phyloP scores from a whole-genome alignment of 1,140 invertebrate genomes.

The Drosophila kepulauana region DNA sequence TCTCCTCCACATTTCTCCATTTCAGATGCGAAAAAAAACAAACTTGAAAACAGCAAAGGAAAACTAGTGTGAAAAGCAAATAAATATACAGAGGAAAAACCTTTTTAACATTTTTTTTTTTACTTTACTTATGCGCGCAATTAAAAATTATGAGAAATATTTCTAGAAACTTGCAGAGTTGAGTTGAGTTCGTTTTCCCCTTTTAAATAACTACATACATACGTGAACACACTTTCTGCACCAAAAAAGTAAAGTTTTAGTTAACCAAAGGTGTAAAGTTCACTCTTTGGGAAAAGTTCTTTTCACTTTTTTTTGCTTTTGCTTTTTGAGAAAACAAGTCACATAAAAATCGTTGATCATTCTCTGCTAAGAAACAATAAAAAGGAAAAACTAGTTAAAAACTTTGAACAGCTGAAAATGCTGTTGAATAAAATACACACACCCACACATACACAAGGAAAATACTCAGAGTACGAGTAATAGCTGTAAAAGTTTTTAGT shows the following conservation, averaged over 20 bases:
- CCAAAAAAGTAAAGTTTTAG: constrained; percentile 17
- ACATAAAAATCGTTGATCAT: constrained; percentile 56
- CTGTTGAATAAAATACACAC: constrained; percentile 34
- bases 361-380: constrained; percentile 36
- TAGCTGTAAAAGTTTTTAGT: constrained; percentile 15
- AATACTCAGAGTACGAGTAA: neutral
- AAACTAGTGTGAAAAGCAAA: constrained; percentile 49
- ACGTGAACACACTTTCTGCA: neutral
- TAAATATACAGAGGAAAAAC: constrained; percentile 30
- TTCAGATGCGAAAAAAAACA: neutral
- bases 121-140: constrained; percentile 45
- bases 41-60: neutral
- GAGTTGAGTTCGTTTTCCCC: neutral
- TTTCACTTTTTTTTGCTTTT: too few species aligned
- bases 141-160: constrained; percentile 74
- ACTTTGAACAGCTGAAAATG: constrained; percentile 29
- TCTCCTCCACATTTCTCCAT: neutral
- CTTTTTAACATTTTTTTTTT: constrained; percentile 35
- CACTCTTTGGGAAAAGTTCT: neutral
- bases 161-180: constrained; percentile 17
- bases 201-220: constrained; percentile 9
- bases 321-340: constrained; percentile 41
- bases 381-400: constrained; percentile 41
- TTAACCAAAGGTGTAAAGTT: constrained; percentile 49
- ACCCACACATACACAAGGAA: neutral